Evolutionary conservation across 1,140 invertebrate species (phyloP).

Genomic region (Aphaenogaster floridana): DNA sequence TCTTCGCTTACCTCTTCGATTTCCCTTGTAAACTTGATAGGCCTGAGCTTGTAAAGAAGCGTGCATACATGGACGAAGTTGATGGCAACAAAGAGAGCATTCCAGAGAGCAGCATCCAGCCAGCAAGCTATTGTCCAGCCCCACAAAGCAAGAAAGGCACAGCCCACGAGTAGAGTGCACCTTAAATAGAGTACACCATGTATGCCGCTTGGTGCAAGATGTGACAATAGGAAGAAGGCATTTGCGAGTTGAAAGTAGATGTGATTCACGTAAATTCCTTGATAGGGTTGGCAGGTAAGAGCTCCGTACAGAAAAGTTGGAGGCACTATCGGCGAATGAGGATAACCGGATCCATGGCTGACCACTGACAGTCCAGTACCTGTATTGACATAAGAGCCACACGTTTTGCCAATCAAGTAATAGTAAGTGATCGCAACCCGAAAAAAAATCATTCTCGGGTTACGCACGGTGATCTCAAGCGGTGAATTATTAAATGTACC

Average conservation of each 20-base stretch:
- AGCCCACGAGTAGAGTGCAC: constrained; percentile 92
- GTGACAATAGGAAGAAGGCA: constrained; percentile 93
- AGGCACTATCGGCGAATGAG: constrained; percentile 85
- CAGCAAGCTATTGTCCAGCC: constrained; percentile 94
- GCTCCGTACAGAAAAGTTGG: constrained; percentile 84
- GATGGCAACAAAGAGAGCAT: constrained; percentile 93
- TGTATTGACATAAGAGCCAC: constrained; percentile 59
- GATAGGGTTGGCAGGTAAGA: constrained; percentile 86
- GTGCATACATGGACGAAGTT: constrained; percentile 94
- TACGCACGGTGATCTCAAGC: background rate
- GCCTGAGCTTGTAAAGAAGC: constrained; percentile 93
- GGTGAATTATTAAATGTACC: constrained; percentile 67
- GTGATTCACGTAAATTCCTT: constrained; percentile 89
- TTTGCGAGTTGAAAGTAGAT: constrained; percentile 95
- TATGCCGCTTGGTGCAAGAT: constrained; percentile 93
- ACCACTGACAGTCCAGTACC: constrained; percentile 82
- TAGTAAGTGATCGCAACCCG: background rate
- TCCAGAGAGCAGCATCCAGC: constrained; percentile 95
- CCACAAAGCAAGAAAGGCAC: constrained; percentile 93
- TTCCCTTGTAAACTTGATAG: constrained; percentile 94
- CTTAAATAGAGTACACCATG: constrained; percentile 93
- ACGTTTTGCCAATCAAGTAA: background rate
- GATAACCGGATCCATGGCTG: constrained; percentile 80
- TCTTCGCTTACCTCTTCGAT: constrained; percentile 91
- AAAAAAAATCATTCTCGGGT: background rate